Base-by-base conservation (phyloP, 2,113 vertebrate species). In the Poeciliopsis turrubarensis region DNA sequence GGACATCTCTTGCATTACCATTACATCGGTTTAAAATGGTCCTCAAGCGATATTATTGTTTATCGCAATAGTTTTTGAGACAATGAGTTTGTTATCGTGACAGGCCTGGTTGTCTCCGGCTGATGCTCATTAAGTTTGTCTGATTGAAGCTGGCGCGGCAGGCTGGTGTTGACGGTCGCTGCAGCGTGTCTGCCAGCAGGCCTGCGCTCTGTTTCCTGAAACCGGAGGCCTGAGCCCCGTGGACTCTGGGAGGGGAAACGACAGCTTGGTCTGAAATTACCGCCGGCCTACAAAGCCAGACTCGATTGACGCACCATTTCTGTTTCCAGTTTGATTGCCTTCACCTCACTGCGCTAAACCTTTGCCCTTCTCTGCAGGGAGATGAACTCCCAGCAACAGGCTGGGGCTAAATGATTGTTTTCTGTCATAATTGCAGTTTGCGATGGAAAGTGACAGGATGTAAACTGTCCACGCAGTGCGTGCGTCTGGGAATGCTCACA, bases 141-240 rank as follows among this genome's bases (percentile, higher is more conserved):
- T 87, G 84, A 89, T 90, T 83, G 75, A 75, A 86, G 79, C 68
- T 77, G 89, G 82, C 78, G 25, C 60, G 77, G 77, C 80, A 62
- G 82, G 87, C 75, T 79, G 90, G 86, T 83, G 91, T 82, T 91
- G 86, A 93, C 84, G 90, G 90, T 88, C 84, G 85, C 88, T 88
- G 87, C 87, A 90, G 84, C 89, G 90, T 29, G 77, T 86, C 89
- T 85, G 80, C 84, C 75, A 51, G 78, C 84, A 85, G 85, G 86
- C n/a, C n/a, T n/a, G n/a, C 89, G 89, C 82, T n/a, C 73, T 17
- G 83, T 92, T 94, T 93, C 93, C 92, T 93, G 93, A 91, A 94
- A 94, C 87, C 79, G 73, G 86, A 94, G 77, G 85, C 90, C 74
- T n/a, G 32, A 72, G 81, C 72, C 84, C 85, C 86, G 79, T 63